These are phyloP conservation scores for Uria lomvia DNA, from an alignment of 2,113 vertebrate genomes.

Conservation along the genomic window DNA sequence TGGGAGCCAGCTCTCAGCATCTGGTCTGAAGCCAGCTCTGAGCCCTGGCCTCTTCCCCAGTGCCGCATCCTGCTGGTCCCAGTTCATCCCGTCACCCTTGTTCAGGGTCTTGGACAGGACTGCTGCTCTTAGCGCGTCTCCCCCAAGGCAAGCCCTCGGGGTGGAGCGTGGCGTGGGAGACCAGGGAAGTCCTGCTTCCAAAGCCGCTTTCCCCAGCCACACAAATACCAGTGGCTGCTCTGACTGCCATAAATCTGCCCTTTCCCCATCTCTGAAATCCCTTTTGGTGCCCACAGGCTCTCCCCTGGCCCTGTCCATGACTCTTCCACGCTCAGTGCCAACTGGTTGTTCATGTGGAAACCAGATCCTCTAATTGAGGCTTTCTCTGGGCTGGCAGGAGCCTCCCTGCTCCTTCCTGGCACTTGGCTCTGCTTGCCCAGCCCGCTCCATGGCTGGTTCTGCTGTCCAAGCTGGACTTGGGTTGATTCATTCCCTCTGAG, in stretches of 20 bases:
- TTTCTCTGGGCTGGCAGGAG: neutral
- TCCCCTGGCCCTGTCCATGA: neutral
- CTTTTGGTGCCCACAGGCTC: neutral
- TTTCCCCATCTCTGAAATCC: neutral
- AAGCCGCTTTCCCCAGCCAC: neutral
- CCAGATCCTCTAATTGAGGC: neutral
- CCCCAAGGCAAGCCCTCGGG: neutral
- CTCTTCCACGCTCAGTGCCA: neutral
- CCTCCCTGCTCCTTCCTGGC: neutral
- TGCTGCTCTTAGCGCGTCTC: fast-evolving
- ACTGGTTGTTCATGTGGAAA: neutral
- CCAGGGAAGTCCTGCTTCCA: neutral
- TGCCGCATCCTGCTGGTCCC: fast-evolving
- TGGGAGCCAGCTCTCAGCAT: neutral
- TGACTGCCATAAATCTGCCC: neutral
- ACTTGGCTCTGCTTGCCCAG: neutral
- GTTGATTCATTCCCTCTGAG: neutral
- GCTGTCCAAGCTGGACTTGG: neutral
- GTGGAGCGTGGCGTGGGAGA: fast-evolving
- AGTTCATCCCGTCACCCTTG: neutral
- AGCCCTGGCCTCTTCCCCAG: neutral
- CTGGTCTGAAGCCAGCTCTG: neutral
- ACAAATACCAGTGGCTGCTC: neutral
- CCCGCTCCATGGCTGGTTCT: neutral
- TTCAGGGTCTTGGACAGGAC: neutral